Base-by-base conservation (phyloP, 2,888 invertebrate species). In the Anarsia innoxiella region DNA sequence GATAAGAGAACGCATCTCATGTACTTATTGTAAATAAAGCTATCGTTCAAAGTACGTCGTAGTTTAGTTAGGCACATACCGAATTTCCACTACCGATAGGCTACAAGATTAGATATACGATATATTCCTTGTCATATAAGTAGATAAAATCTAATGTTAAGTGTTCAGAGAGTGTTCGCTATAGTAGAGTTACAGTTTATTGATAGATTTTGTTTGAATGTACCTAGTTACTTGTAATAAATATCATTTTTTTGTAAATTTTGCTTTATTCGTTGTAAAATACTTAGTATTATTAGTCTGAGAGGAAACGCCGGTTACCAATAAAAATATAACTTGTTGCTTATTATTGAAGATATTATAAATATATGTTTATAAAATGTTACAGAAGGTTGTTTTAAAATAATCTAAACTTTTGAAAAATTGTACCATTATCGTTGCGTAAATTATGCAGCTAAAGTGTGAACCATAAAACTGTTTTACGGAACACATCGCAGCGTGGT, bases 231-330 rank as follows among this genome's bases (percentile, higher is more conserved):
- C 57, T 67, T 69, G 59, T 76, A 72, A 9, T 9, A 25, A 3
- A 19, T 56, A 64, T 59, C 34, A 26, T 51, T 46, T 56, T 66
- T 63, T 63, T 79, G 77, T 82, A 82, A 72, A 78, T 80, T 78
- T 76, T 59, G 78, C 75, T 79, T 76, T 71, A 71, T 76, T 77
- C 54, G 72, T 71, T 60, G 80, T 77, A 69, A 69, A 64, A 76
- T 73, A 48, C 66, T 76, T 82, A 82, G 78, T 78, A 73, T 77
- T 80, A 72, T 75, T 83, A 84, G 84, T 84, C 84, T 83, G 82
- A 84, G 74, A 80, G 73, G 66, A 83, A 84, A 78, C 83, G 83
- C 82, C 82, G 84, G 84, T 84, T 84, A 84, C 84, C 84, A 84
- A 77, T 83, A 79, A 78, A 80, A 75, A 70, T 80, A 80, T 79